Percentiles rank a stretch among this genome's conserved stretches.
These are phyloP conservation scores for Gallinago solitaria DNA, from an alignment of 2,797 vertebrate species.

Conservation along the genomic window DNA sequence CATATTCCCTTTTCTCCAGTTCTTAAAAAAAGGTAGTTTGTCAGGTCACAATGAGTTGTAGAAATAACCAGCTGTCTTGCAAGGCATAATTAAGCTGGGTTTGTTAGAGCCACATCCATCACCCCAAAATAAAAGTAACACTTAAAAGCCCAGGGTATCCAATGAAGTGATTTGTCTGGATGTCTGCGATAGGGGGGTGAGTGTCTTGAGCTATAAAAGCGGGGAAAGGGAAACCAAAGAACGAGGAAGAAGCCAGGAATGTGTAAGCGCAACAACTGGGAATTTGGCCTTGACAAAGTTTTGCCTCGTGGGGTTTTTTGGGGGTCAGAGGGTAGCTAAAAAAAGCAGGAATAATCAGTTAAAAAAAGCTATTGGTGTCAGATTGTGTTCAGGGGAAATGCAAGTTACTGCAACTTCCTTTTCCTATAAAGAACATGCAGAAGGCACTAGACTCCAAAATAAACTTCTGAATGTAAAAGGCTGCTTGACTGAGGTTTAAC, in stretches of 20 bases:
- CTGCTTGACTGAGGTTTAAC: not conserved
- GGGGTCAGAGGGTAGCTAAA: not conserved
- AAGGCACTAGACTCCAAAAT: not conserved
- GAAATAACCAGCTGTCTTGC: not conserved
- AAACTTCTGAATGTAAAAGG: not conserved
- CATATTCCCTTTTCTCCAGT: not conserved
- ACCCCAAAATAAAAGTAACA: not conserved
- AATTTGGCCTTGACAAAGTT: not conserved
- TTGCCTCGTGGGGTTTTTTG: fast-evolving
- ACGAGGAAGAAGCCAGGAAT: not conserved
- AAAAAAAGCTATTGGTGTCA: not conserved
- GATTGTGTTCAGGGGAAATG: not conserved
- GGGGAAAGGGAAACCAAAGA: not conserved
- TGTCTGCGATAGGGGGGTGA: not conserved
- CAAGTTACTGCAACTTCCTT: not conserved
- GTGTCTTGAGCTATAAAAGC: not conserved
- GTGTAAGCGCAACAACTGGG: not conserved
- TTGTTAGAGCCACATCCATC: not conserved
- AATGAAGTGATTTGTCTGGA: not conserved
- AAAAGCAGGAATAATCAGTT: not conserved
- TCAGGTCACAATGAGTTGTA: not conserved
- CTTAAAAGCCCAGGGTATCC: not conserved
- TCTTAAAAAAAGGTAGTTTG: not conserved
- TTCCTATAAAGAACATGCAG: not conserved
- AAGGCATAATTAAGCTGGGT: not conserved